Evolutionary conservation across 2,113 vertebrate genomes (phyloP), one percentile per base, ranked within the genome.

Genomic region (Campylomormyrus tamandua): DNA sequence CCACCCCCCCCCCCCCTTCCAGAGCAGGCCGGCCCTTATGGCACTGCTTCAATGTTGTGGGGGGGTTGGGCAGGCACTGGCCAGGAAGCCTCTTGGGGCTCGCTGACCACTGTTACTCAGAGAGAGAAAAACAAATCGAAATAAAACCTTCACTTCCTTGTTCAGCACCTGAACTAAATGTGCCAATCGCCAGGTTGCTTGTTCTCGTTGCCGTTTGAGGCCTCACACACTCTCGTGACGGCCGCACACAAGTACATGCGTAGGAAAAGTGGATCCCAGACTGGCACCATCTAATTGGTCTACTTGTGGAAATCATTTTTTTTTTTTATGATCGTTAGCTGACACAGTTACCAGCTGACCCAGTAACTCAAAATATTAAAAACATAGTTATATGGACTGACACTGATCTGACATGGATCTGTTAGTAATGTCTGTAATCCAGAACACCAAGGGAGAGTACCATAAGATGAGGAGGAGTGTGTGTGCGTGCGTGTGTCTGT

Each of bases 91-190:
- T 92, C 89, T 90, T 91, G 91, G 92, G 91, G 91, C 87, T 92
- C 92, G 93, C 94, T 94, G 95, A 93, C 92, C 94, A 92, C 93
- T 93, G 93, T 93, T 92, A 93, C 93, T 94, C 45, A 35, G 92
- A 92, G 90, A 92, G 90, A 92, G 92, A 94, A 94, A 91, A 90
- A 91, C 93, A 94, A 94, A 95, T 92, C 92, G 88, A 83, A 93
- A 94, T 93, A 93, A 94, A 95, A 93, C 92, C 89, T 89, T 90
- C 92, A 92, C 91, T 94, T 85, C 89, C 91, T 90, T 91, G 94
- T 95, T 94, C 92, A 94, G 91, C 92, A 92, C 91, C 93, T 91
- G 94, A 87, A 88, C 92, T 92, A 90, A 87, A 21, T 52, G 46
- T 52, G 48, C n/a, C 50, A 1, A 4, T 87, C 49, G 45, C 13